These are phyloP conservation scores for Muricea muricata DNA, from an alignment of 92 coral and sea anemone species.

Conservation along the genomic window DNA sequence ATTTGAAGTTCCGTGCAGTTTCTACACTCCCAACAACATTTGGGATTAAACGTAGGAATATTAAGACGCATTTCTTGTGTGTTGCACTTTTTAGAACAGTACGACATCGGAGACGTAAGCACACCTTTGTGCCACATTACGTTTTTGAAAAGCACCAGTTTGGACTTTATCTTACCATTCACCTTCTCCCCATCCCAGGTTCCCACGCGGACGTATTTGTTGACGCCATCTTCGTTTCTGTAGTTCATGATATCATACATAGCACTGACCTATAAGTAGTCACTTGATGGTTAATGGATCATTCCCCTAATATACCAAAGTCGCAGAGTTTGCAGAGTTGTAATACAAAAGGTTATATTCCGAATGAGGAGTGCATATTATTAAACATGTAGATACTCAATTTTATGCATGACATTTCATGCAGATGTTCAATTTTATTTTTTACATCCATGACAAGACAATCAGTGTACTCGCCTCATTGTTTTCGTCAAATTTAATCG, in stretches of 20 bases:
- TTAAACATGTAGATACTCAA: no score
- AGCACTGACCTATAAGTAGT: conserved; percentile 76
- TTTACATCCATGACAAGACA: no score
- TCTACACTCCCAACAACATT: conserved; percentile 85
- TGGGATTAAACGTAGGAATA: conserved; percentile 34
- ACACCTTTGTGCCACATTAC: conserved; percentile 56
- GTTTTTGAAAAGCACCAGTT: conserved; percentile 41
- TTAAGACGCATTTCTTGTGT: conserved; percentile 46
- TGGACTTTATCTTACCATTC: conserved; percentile 59
- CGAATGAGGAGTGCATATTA: no score
- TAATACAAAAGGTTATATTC: no score
- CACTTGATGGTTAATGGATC: no score
- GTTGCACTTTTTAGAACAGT: conserved; percentile 74
- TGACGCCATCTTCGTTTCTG: conserved; percentile 47
- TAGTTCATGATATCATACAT: conserved; percentile 75
- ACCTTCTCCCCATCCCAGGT: conserved; percentile 70
- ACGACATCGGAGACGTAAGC: conserved; percentile 61
- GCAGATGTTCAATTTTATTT: no score
- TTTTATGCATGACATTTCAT: no score
- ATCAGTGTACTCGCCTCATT: conserved; percentile 69
- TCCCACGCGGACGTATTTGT: conserved; percentile 66
- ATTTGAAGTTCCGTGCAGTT: conserved; percentile 57
- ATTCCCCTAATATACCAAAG: no score
- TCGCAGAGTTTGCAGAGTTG: no score
- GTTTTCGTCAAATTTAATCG: conserved; percentile 73